Base-by-base conservation (phyloP, 2,888 invertebrate species). In the Diaprepes abbreviatus region DNA sequence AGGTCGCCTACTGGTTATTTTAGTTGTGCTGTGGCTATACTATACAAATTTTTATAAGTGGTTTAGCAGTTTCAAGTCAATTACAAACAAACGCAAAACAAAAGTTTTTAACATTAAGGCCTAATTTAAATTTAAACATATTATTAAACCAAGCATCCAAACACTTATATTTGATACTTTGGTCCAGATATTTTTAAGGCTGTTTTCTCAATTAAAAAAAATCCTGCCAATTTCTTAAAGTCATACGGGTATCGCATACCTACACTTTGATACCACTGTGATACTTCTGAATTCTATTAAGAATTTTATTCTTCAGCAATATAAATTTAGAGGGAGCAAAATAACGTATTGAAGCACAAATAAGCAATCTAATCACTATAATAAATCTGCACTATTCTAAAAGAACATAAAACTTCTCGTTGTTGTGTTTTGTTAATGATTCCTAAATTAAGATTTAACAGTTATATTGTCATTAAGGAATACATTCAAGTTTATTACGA, bases 241-340 rank as follows among this genome's bases (percentile, higher is more conserved):
- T 57, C 58, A 64, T 64, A 48, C 63, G 67, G 71, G 66, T 66
- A 63, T 57, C 63, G 48, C 16, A 59, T 59, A 55, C 21, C 54
- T 33, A 43, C 40, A 40, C 58, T 43, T 59, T 64, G 71, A 54
- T 64, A 68, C 64, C 66, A 68, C 71, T 71, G 71, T 71, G 71
- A 71, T 71, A 71, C 38, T 59, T 65, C 71, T 71, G 64, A 66
- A 40, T 24, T 58, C 17, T 62, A 28, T 66, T 62, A 55, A 62
- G 70, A 66, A 58, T 38, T 71, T 71, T 66, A 66, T 43, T 71
- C 71, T 71, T 71, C 65, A 68, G 71, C 71, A 71, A 71, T 71
- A 71, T 60, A 59, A 48, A 35, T 62, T 45, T 68, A 66, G 70
- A 66, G 70, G 66, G 70, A 65, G 66, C 3, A 70, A 59, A n/a